These are phyloP conservation scores for Telmatochromis bifrenatus DNA, from an alignment of 2,113 vertebrate species.

Conservation along the genomic window DNA sequence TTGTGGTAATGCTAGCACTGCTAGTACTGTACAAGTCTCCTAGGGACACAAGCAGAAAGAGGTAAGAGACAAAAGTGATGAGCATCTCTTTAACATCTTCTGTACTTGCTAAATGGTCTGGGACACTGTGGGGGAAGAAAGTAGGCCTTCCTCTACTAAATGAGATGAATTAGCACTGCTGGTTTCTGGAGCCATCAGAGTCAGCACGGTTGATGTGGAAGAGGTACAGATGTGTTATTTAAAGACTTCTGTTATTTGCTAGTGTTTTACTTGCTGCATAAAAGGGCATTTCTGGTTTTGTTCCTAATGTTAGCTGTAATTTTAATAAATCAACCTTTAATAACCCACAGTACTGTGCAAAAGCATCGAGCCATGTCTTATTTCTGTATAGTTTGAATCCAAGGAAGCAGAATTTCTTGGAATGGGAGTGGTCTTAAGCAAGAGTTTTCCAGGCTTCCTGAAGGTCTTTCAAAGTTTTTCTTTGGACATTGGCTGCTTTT, in stretches of 20 bases:
- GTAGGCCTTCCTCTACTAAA: neutral
- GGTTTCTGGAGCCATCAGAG: neutral
- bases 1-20: neutral
- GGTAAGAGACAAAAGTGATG: neutral
- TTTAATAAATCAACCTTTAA: neutral
- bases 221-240: neutral
- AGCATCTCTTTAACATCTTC: neutral
- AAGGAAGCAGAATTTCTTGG: neutral
- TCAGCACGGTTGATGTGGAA: neutral
- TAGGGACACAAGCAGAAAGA: neutral
- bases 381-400: neutral
- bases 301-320: neutral
- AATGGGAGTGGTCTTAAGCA: neutral
- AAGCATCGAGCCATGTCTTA: neutral
- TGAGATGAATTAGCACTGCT: neutral
- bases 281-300: rapidly evolving
- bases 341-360: neutral
- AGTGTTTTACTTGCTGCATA: neutral
- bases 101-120: constrained; percentile 23
- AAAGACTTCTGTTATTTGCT: neutral
- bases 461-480: neutral
- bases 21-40: neutral
- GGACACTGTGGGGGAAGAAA: neutral
- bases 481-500: neutral
- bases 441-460: neutral